A percentile compares a stretch with the other conserved stretches of the same genome.
phyloP scores from a whole-genome alignment of 2,888 invertebrate species.

The Drosophila lutescens region DNA sequence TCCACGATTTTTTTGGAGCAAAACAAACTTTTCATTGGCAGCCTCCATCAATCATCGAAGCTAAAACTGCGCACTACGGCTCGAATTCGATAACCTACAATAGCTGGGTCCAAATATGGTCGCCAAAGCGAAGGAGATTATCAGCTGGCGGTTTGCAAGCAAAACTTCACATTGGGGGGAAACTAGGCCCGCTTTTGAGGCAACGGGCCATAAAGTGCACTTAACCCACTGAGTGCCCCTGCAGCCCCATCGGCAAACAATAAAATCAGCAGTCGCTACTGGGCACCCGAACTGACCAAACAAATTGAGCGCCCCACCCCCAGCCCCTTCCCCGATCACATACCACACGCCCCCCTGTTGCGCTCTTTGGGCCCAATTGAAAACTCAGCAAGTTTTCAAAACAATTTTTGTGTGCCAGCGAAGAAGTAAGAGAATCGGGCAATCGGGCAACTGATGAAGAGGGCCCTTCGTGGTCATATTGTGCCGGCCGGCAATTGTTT shows the following conservation, averaged over 20 bases:
- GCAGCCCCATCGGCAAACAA: slow-evolving; percentile 9
- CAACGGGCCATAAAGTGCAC: slow-evolving; percentile 73
- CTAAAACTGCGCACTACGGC: slow-evolving; percentile 36
- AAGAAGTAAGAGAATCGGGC: slow-evolving; percentile 8
- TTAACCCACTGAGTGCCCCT: slow-evolving; percentile 57
- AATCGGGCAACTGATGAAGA: slow-evolving; percentile 7
- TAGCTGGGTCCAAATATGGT: slow-evolving; percentile 38
- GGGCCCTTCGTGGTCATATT: slow-evolving; percentile 40
- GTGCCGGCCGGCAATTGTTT: slow-evolving; percentile 78
- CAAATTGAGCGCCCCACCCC: slow-evolving; percentile 55
- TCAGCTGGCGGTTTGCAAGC: too few species aligned
- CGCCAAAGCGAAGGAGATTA: slow-evolving; percentile 34
- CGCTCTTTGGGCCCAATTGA: slow-evolving; percentile 63
- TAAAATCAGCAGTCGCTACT: slow-evolving; percentile 24
- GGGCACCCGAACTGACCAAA: slow-evolving; percentile 59
- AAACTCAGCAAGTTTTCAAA: slow-evolving; percentile 75
- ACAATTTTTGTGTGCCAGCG: slow-evolving; percentile 48
- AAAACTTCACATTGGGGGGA: slow-evolving; percentile 27
- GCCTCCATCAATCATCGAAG: slow-evolving; percentile 60
- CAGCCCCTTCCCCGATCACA: not conserved
- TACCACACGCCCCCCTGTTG: slow-evolving; percentile 6
- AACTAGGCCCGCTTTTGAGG: slow-evolving; percentile 35
- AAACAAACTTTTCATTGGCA: not conserved
- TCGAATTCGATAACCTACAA: slow-evolving; percentile 6
- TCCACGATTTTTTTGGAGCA: slow-evolving; percentile 1